Evolutionary conservation across 2,797 vertebrate genomes (phyloP).

Genomic region (Nannoperca australis): DNA sequence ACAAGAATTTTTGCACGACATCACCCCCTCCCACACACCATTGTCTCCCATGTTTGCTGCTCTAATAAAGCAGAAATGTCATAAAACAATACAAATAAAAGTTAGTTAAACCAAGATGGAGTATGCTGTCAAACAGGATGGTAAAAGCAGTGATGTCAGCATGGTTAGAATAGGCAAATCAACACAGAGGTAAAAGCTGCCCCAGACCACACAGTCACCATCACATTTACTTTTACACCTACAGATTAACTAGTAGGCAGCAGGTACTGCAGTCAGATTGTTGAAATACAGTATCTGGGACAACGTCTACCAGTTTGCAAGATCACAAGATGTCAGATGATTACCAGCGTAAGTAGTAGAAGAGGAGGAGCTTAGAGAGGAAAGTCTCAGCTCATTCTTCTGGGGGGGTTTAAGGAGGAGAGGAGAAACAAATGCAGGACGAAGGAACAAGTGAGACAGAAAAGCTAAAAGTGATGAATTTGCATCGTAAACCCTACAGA

Average conservation of each 20-base stretch:
- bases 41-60: not conserved
- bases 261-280: not conserved
- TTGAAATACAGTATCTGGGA: slow-evolving; percentile 38
- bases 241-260: not conserved
- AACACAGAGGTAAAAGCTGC: slow-evolving; percentile 62
- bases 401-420: slow-evolving; percentile 75
- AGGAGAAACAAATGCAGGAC: slow-evolving; percentile 62
- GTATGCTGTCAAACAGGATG: slow-evolving; percentile 35
- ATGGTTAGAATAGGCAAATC: slow-evolving; percentile 51
- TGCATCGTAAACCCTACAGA: slow-evolving; percentile 35
- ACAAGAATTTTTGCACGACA: not conserved
- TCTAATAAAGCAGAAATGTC: not conserved
- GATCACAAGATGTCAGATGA: slow-evolving; percentile 73
- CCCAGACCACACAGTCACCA: slow-evolving; percentile 27
- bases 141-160: slow-evolving; percentile 59
- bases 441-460: slow-evolving; percentile 65
- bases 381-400: slow-evolving; percentile 89
- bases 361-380: slow-evolving; percentile 89
- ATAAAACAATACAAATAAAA: not conserved
- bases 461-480: slow-evolving; percentile 58
- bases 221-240: not conserved
- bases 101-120: not conserved
- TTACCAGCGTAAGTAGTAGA: slow-evolving; percentile 86
- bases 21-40: not conserved
- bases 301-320: slow-evolving; percentile 55